A percentile compares a stretch with the other conserved stretches of the same genome.
Conservation (phyloP, 2,888 invertebrate genomes). For the Heliconius cydno region DNA sequence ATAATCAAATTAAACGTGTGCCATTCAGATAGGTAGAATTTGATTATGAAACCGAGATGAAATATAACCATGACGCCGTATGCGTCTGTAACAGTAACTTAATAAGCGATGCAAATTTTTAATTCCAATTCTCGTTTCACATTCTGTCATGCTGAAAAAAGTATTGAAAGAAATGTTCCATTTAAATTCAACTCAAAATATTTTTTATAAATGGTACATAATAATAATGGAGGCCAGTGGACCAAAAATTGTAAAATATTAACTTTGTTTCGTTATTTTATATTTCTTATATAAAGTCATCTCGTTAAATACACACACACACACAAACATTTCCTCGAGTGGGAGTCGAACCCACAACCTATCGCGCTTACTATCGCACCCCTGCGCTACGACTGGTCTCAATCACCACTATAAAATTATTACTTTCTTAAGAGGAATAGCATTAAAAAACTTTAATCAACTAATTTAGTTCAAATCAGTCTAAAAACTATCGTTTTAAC, state of each 20-base stretch:
- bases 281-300: too few relatives aligned
- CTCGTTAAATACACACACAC: too few relatives aligned
- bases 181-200: not conserved
- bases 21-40: slow-evolving; percentile 1
- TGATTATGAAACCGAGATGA: not conserved
- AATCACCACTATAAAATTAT: not conserved
- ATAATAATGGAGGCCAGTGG: too few relatives aligned
- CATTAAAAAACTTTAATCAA: not conserved
- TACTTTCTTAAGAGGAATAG: not conserved
- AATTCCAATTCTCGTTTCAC: slow-evolving; percentile 17
- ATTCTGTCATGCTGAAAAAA: not conserved
- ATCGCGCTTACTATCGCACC: too few relatives aligned
- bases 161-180: not conserved
- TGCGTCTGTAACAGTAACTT: slow-evolving; percentile 4
- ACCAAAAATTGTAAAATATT: too few relatives aligned
- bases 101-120: slow-evolving; percentile 34
- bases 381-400: too few relatives aligned
- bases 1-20: slow-evolving; percentile 3
- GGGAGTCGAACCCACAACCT: too few relatives aligned
- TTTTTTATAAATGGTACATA: not conserved
- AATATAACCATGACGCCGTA: not conserved
- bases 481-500: not conserved
- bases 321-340: too few relatives aligned
- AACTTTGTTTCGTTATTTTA: too few relatives aligned
- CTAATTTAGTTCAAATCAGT: not conserved